Conservation (phyloP, 2,113 vertebrate species). For the Triplophysa tibetana region DNA sequence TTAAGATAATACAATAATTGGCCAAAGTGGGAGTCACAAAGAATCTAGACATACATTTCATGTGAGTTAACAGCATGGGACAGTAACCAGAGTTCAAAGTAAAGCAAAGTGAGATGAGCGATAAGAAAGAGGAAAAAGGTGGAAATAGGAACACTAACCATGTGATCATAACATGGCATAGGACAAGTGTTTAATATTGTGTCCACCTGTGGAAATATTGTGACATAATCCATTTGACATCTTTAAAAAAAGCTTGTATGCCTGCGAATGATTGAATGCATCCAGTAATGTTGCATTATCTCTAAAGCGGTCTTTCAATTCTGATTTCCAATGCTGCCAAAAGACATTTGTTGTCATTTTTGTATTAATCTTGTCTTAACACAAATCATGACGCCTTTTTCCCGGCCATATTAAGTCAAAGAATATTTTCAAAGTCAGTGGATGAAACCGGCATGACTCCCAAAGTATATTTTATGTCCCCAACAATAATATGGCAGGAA, state of each 20-base stretch:
- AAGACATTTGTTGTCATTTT: conserved; percentile 33
- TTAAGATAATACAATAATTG: too few species aligned
- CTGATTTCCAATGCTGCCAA: conserved; percentile 42
- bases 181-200: neutral
- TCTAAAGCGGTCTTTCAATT: conserved; percentile 41
- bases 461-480: neutral
- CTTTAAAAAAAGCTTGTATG: neutral
- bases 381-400: conserved; percentile 19
- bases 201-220: neutral
- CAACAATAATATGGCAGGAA: neutral
- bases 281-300: conserved; percentile 41
- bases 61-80: neutral
- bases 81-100: neutral
- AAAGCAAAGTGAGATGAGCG: neutral
- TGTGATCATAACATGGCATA: neutral
- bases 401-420: conserved; percentile 1
- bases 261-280: conserved; percentile 35
- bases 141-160: neutral
- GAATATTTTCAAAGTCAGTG: conserved; percentile 12
- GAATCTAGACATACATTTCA: too few species aligned
- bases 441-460: conserved; percentile 46
- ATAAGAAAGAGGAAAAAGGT: neutral
- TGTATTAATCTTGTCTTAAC: conserved; percentile 42
- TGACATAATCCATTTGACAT: neutral
- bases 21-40: too few species aligned